Percentiles rank a stretch among this genome's conserved stretches.
Conservation (phyloP, 2,888 invertebrate genomes). For the Heliconius sara region DNA sequence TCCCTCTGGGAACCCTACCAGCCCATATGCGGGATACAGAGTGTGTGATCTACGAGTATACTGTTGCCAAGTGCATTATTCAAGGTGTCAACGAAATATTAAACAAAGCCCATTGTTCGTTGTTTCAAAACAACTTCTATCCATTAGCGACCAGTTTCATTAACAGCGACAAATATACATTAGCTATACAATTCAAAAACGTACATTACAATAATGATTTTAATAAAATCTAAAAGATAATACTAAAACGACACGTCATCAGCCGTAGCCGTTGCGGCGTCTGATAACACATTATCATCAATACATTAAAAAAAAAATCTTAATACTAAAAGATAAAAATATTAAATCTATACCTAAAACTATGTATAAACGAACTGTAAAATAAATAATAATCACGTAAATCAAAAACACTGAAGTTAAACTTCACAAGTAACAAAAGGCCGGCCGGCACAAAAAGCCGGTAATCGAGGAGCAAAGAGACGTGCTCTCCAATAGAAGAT, state of each 20-base stretch:
- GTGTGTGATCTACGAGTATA: slow-evolving; percentile 1
- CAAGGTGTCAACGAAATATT: slow-evolving; percentile 41
- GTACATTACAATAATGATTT: not conserved
- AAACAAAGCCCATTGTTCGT: slow-evolving; percentile 44
- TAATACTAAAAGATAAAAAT: slow-evolving; percentile 14
- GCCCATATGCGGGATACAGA: too few relatives aligned
- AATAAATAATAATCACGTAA: slow-evolving; percentile 14
- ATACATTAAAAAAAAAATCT: not conserved
- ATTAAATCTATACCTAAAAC: slow-evolving; percentile 31
- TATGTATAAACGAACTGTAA: slow-evolving; percentile 26
- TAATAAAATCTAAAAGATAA: not conserved
- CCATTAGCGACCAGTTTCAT: slow-evolving; percentile 36
- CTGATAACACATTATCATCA: slow-evolving; percentile 28
- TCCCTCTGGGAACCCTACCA: not conserved
- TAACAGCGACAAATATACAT: slow-evolving; percentile 9
- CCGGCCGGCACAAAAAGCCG: slow-evolving; percentile 73
- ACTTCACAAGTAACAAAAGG: slow-evolving; percentile 65
- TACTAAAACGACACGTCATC: slow-evolving; percentile 9
- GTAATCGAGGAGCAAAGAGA: slow-evolving; percentile 58
- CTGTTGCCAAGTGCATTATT: slow-evolving; percentile 48
- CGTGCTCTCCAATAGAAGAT: slow-evolving; percentile 60
- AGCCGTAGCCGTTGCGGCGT: slow-evolving; percentile 27
- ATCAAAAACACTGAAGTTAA: slow-evolving; percentile 31
- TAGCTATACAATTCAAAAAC: not conserved
- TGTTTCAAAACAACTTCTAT: slow-evolving; percentile 40